phyloP scores from a whole-genome alignment of 2,888 invertebrate genomes.

The Acrocera orbiculus region DNA sequence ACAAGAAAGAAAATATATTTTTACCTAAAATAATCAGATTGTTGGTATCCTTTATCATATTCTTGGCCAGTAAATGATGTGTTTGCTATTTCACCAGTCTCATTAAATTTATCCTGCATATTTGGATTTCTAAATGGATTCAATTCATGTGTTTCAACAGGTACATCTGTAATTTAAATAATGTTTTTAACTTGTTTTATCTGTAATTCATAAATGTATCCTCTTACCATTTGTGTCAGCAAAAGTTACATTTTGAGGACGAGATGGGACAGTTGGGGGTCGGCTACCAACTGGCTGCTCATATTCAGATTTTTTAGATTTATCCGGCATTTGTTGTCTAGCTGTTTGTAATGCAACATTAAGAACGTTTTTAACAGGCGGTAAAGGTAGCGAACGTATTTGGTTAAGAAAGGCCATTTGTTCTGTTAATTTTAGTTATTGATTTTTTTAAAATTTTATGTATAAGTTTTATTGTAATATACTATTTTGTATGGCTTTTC shows the following conservation, averaged over 20 bases:
- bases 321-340: conserved; percentile 58
- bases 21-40: conserved; percentile 27
- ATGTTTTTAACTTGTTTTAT: too few relatives aligned
- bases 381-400: conserved; percentile 47
- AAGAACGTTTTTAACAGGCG: conserved; percentile 55
- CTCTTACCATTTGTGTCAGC: conserved; percentile 25
- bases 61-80: conserved; percentile 28
- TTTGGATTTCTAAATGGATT: conserved; percentile 29
- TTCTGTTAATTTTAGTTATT: too few relatives aligned
- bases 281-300: conserved; percentile 23
- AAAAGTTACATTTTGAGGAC: conserved; percentile 36
- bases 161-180: conserved; percentile 7
- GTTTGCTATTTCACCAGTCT: conserved; percentile 23
- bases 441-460: neutral
- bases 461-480: conserved; percentile 5
- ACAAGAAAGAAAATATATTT: conserved; percentile 1
- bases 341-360: conserved; percentile 72
- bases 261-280: conserved; percentile 24
- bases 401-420: conserved; percentile 41
- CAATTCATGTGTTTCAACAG: conserved; percentile 23
- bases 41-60: conserved; percentile 28
- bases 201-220: too few relatives aligned
- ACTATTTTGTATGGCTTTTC: too few relatives aligned
- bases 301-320: conserved; percentile 35
- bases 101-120: conserved; percentile 9